Conservation (phyloP, 2,113 vertebrate species). For the Oceanodroma tethys region DNA sequence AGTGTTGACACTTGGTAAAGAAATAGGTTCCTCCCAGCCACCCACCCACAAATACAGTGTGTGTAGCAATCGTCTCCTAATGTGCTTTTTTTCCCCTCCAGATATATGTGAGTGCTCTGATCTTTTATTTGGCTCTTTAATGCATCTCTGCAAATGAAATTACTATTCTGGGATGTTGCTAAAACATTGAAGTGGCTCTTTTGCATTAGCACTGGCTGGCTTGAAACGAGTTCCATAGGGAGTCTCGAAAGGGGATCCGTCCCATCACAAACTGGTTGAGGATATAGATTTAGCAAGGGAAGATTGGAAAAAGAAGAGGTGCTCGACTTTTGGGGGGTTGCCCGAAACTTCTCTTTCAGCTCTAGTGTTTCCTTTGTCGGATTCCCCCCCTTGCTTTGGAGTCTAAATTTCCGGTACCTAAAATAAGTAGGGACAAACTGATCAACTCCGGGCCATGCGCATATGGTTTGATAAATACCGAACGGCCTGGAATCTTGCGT, state of each 20-base stretch:
- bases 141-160: not conserved
- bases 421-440: not conserved
- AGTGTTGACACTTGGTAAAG: conserved; percentile 63
- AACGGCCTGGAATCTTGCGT: not conserved
- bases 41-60: conserved; percentile 31
- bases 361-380: not conserved
- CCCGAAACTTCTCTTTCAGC: not conserved
- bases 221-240: not conserved
- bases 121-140: conserved; percentile 46
- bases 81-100: not conserved
- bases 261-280: not conserved
- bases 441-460: not conserved
- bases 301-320: not conserved
- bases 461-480: not conserved
- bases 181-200: not conserved
- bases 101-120: conserved; percentile 37
- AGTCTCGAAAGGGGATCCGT: not conserved
- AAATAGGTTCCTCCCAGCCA: conserved; percentile 47
- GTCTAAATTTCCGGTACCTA: not conserved
- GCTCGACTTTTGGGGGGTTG: not conserved
- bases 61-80: conserved; percentile 25
- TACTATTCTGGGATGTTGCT: not conserved
- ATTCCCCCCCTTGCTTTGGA: not conserved
- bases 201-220: not conserved
- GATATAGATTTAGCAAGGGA: not conserved